phyloP scores from a whole-genome alignment of 2,113 vertebrate species.

The Caranx ignobilis region DNA sequence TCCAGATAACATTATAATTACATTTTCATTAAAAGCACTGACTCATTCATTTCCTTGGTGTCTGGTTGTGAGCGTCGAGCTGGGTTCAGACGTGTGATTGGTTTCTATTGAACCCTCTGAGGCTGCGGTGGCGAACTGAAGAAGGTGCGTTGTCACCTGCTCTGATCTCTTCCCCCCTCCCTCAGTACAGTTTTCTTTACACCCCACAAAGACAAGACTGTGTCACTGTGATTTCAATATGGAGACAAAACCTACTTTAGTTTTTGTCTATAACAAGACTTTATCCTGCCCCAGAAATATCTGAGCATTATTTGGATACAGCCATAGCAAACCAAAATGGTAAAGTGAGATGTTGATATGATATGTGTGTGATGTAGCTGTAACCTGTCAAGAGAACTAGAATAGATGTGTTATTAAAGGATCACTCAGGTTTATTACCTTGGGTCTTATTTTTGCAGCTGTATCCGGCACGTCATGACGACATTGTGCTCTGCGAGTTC shows the following conservation, averaged over 20 bases:
- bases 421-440: not conserved
- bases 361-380: not conserved
- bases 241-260: slow-evolving; percentile 34
- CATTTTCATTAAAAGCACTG: not conserved
- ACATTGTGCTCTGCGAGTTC: not conserved
- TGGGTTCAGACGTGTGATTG: not conserved
- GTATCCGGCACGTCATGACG: not conserved
- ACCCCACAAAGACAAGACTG: slow-evolving; percentile 6
- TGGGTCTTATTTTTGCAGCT: not conserved
- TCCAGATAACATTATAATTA: not conserved
- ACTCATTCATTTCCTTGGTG: not conserved
- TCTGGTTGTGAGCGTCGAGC: not conserved
- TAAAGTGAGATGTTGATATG: not conserved
- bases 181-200: not conserved
- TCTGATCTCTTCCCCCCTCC: not conserved
- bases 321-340: not conserved
- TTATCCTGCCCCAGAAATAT: slow-evolving; percentile 9
- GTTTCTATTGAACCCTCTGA: not conserved
- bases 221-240: not conserved
- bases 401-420: slow-evolving; percentile 1
- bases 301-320: not conserved
- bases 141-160: not conserved
- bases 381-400: not conserved
- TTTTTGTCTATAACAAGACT: slow-evolving; percentile 13
- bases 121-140: not conserved